These are phyloP conservation scores for Junco hyemalis DNA, from an alignment of 2,113 vertebrate genomes.

Conservation along the genomic window DNA sequence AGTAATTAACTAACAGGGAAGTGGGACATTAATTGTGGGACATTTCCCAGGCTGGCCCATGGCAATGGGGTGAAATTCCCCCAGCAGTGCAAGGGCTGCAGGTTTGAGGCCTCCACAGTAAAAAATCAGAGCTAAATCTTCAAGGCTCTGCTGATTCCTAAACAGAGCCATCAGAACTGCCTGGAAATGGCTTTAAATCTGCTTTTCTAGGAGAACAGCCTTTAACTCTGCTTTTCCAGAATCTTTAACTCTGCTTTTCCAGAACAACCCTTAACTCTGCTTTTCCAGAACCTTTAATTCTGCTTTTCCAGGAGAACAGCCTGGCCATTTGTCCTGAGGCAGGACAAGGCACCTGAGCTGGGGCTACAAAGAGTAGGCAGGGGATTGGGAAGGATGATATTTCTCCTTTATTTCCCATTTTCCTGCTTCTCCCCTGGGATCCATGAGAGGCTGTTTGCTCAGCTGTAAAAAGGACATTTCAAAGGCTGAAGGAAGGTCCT, in stretches of 20 bases:
- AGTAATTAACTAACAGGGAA: background rate
- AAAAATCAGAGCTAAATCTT: background rate
- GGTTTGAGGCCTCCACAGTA: background rate
- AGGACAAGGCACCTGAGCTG: background rate
- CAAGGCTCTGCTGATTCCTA: background rate
- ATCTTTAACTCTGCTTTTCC: background rate
- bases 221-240: background rate
- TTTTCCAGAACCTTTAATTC: background rate
- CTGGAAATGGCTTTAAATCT: background rate
- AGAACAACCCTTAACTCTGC: background rate
- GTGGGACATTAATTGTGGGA: background rate
- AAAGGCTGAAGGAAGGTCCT: background rate
- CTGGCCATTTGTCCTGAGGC: background rate
- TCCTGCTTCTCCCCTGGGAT: background rate
- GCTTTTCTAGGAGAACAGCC: background rate
- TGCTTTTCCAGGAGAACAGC: background rate
- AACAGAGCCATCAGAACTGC: background rate
- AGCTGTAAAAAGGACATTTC: background rate
- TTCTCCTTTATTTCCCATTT: background rate
- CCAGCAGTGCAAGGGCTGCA: background rate
- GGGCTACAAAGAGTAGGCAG: background rate
- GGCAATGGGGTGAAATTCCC: background rate
- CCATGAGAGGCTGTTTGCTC: background rate
- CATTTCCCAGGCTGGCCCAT: background rate
- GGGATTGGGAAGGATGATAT: background rate